phyloP scores from a whole-genome alignment of 2,797 vertebrate species.

The Enteromius anoplus region DNA sequence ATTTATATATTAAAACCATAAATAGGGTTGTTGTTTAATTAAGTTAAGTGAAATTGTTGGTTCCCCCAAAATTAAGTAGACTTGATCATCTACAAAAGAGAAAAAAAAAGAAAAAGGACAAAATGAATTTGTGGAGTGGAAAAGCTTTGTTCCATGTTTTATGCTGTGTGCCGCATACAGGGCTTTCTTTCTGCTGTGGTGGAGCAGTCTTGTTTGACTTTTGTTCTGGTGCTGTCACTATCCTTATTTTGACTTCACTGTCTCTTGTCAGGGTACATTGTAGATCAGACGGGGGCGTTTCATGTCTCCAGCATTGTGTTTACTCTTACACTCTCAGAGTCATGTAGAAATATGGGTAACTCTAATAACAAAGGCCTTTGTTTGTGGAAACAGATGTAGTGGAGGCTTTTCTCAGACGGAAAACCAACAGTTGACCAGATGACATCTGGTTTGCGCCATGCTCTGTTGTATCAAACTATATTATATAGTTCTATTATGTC shows the following conservation, averaged over 20 bases:
- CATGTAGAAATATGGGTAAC: conserved; percentile 1
- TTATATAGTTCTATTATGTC: background rate
- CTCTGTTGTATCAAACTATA: background rate
- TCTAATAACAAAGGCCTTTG: conserved; percentile 18
- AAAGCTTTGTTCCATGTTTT: conserved; percentile 4
- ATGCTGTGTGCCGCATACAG: background rate
- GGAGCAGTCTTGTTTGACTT: background rate
- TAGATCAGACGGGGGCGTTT: background rate
- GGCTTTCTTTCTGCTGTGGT: conserved; percentile 3
- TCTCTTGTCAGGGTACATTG: background rate
- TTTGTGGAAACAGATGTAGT: conserved; percentile 8
- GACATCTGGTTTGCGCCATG: background rate
- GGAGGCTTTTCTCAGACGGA: background rate
- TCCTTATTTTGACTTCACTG: background rate
- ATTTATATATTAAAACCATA: background rate
- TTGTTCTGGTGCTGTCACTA: background rate
- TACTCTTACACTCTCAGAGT: background rate
- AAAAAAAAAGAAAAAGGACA: background rate
- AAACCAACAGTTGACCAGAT: background rate
- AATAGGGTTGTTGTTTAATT: background rate
- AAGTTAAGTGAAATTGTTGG: background rate
- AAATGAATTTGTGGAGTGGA: background rate
- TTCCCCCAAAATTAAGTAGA: background rate
- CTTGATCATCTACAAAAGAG: background rate
- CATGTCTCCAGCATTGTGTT: conserved; percentile 6